Base-by-base conservation (phyloP, 1,140 invertebrate genomes). In the Pseudomyrmex gracilis region DNA sequence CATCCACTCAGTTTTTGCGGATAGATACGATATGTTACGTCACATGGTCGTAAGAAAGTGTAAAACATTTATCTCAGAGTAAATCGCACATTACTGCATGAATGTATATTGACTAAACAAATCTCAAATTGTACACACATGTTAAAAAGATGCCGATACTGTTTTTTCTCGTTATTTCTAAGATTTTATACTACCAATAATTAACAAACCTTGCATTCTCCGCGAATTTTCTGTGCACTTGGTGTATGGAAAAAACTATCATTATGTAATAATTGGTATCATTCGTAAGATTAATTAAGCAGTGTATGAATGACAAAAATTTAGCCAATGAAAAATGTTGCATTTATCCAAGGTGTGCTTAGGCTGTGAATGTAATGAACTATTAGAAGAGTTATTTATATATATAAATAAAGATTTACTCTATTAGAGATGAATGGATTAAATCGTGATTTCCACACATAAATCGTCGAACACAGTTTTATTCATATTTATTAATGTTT, bases 311-410 rank as follows among this genome's bases (percentile, higher is more conserved):
- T 78, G 58, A 71, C 57, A 34, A 73, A 77, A 85, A 71, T 73
- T 55, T 70, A 82, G 78, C 61, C 49, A 77, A 76, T 88, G 78
- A 88, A 64, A 88, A 84, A 89, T 90, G 91, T 92, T 89, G 91
- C 90, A 94, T 93, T 93, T 93, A 93, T 90, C 92, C 92, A 94
- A 93, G 90, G 90, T 90, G 90, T 93, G 87, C 93, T 94, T 93
- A 93, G 92, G 93, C 93, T 94, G 92, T 94, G 93, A 94, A 91
- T 92, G 91, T 91, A 92, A 92, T 93, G 91, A 92, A 92, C 87
- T 93, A 93, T 91, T 93, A 92, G 85, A 94, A 86, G 82, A 92
- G 92, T 92, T 93, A 93, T 93, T 93, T 94, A 92, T 94, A 94
- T 94, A 94, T 83, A 93, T 94, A 94, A 94, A 93, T 94, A 93